Conservation (phyloP, 2,113 vertebrate genomes). For the Lophotis ruficrista region DNA sequence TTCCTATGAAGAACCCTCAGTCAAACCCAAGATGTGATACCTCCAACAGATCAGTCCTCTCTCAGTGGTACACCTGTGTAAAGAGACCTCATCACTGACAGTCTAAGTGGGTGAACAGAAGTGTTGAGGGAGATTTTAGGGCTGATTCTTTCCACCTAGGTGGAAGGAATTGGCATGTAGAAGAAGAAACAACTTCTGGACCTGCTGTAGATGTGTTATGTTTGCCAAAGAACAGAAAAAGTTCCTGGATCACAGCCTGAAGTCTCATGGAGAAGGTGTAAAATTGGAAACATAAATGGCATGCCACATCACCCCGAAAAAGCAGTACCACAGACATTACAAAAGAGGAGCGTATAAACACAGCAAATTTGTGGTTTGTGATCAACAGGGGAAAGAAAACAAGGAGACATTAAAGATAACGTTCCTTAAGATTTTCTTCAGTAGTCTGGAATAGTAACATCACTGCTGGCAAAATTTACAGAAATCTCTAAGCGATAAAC, state of each 20-base stretch:
- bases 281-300: background rate
- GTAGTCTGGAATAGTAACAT: background rate
- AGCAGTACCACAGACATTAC: background rate
- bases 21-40: background rate
- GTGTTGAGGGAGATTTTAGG: background rate
- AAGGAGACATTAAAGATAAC: background rate
- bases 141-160: background rate
- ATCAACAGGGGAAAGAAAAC: background rate
- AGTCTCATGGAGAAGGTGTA: background rate
- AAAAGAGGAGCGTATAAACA: background rate
- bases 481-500: background rate
- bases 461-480: background rate
- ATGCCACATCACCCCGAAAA: background rate
- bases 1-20: background rate
- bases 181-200: background rate
- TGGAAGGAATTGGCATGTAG: rapidly evolving
- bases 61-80: background rate
- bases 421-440: background rate
- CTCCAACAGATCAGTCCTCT: background rate
- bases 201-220: background rate
- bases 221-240: background rate
- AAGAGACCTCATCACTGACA: background rate
- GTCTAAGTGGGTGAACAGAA: background rate
- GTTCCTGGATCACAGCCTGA: background rate
- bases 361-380: background rate